A percentile compares a stretch with the other conserved stretches of the same genome.
Evolutionary conservation across 2,888 invertebrate species (phyloP).

Genomic region (Drosophila subsilvestris): DNA sequence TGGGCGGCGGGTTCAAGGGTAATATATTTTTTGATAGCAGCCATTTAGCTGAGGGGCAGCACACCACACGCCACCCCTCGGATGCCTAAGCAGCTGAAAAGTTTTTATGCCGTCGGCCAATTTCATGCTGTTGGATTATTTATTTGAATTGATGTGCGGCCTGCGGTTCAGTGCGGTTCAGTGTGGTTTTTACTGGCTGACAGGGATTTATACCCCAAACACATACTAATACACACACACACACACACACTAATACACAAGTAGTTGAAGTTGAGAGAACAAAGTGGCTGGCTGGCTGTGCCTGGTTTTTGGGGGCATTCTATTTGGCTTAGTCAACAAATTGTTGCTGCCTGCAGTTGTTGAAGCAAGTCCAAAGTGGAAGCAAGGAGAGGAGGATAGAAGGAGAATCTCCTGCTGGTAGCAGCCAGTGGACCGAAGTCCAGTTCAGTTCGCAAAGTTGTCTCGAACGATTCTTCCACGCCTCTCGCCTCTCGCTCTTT

Average conservation of each 20-base stretch:
- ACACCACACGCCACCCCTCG: not conserved
- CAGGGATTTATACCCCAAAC: slow-evolving; percentile 58
- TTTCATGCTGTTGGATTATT: slow-evolving; percentile 78
- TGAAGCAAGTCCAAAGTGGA: slow-evolving; percentile 7
- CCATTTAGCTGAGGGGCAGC: slow-evolving; percentile 54
- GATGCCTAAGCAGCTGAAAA: slow-evolving; percentile 58
- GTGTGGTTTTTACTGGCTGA: slow-evolving; percentile 42
- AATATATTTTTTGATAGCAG: slow-evolving; percentile 75
- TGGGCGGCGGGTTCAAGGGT: slow-evolving; percentile 6
- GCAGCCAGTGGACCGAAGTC: slow-evolving; percentile 1
- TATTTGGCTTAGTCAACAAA: slow-evolving; percentile 43
- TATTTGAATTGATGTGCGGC: slow-evolving; percentile 80
- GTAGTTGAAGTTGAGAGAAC: slow-evolving; percentile 4
- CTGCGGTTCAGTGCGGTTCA: slow-evolving; percentile 41
- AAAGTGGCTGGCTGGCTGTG: slow-evolving; percentile 16
- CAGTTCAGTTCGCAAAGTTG: not conserved
- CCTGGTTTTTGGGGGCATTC: slow-evolving; percentile 32
- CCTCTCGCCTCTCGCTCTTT: too few species aligned
- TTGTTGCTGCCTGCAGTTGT: slow-evolving; percentile 33
- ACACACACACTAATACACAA: not conserved
- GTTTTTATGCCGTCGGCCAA: slow-evolving; percentile 66
- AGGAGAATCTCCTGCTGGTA: not conserved
- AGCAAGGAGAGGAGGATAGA: slow-evolving; percentile 3
- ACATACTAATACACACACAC: not conserved
- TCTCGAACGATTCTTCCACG: slow-evolving; percentile 6